A percentile compares a stretch with the other conserved stretches of the same genome.
phyloP scores from a whole-genome alignment of 2,797 vertebrate genomes.

The Manis crassicaudata region DNA sequence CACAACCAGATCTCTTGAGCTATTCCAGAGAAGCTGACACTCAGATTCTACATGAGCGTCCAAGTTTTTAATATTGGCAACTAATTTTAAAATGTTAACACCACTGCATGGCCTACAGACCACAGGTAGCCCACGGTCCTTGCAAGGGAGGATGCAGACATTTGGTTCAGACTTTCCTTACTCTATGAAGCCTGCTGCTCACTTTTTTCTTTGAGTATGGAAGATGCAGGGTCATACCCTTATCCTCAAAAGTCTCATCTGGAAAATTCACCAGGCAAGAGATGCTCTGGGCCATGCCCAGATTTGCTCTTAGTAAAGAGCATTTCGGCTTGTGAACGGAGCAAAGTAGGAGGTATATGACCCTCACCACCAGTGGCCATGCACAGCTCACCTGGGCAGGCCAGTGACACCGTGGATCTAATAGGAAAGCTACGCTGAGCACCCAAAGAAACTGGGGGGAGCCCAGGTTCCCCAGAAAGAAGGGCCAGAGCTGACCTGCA shows the following conservation, averaged over 20 bases:
- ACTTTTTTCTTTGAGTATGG: neutral
- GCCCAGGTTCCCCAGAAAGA: neutral
- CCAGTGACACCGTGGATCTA: fast-evolving
- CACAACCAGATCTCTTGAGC: neutral
- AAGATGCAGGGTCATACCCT: neutral
- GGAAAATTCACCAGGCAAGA: neutral
- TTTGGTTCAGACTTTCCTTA: neutral
- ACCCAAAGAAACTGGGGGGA: neutral
- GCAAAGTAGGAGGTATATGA: neutral
- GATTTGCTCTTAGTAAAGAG: neutral
- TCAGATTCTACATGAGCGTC: neutral
- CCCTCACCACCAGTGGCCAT: neutral
- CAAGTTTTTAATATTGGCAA: neutral
- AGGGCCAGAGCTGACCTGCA: neutral
- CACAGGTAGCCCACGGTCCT: fast-evolving
- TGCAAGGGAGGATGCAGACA: neutral
- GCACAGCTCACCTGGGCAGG: neutral
- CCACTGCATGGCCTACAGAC: neutral
- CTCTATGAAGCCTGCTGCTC: neutral
- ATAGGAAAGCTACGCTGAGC: neutral
- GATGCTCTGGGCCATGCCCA: neutral
- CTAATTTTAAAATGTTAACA: neutral
- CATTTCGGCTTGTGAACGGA: neutral
- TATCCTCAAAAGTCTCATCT: neutral
- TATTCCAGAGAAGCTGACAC: neutral